Percentiles rank a stretch among this genome's conserved stretches.
Conservation (phyloP, 2,888 invertebrate genomes). For the Ophonus ardosiacus region DNA sequence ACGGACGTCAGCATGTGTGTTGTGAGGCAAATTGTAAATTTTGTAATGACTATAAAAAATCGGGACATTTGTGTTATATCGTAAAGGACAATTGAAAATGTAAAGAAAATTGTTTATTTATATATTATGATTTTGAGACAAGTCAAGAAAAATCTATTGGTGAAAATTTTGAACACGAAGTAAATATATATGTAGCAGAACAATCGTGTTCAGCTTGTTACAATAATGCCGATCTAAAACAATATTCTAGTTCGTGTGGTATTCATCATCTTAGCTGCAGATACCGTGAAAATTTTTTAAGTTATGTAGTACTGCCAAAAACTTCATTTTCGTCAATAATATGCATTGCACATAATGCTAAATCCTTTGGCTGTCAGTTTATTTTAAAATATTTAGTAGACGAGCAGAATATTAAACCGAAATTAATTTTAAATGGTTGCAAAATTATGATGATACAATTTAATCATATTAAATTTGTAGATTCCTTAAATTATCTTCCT, state of each 20-base stretch:
- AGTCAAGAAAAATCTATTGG: too few species aligned
- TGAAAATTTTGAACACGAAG: too few species aligned
- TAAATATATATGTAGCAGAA: too few species aligned
- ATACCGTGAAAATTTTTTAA: background rate
- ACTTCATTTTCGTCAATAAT: too few species aligned
- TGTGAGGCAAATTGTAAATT: background rate
- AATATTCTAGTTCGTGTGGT: too few species aligned
- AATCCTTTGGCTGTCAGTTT: too few species aligned
- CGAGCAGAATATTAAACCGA: background rate
- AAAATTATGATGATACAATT: constrained; percentile 18
- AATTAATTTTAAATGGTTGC: constrained; percentile 22
- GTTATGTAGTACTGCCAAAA: constrained; percentile 10
- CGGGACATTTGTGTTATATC: background rate
- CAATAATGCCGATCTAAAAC: too few species aligned
- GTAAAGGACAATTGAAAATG: background rate
- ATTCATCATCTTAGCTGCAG: background rate
- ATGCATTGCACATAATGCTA: too few species aligned
- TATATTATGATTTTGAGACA: background rate
- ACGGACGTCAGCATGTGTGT: background rate
- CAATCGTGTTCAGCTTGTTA: too few species aligned
- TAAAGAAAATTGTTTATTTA: background rate
- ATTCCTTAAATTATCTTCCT: constrained; percentile 38
- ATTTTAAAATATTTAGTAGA: too few species aligned
- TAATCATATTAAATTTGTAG: constrained; percentile 61
- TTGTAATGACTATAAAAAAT: background rate